A percentile compares a stretch with the other conserved stretches of the same genome.
Conservation (phyloP, 1,140 invertebrate species). For the Chelonus insularis region DNA sequence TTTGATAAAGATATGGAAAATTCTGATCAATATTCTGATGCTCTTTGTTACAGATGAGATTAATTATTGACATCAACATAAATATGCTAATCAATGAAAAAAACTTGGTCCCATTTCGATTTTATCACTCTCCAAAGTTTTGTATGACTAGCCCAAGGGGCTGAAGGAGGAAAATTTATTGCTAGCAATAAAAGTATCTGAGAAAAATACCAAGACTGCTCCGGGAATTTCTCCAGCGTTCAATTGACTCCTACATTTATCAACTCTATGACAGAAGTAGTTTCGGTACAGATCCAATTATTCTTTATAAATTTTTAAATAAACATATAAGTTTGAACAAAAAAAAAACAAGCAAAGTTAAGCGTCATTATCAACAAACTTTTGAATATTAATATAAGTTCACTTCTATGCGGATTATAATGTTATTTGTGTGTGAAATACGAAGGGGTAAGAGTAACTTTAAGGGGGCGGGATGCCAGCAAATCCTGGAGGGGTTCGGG, state of each 20-base stretch:
- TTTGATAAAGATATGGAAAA: no score
- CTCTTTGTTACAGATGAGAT: no score
- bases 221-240: neutral
- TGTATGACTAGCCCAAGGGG: no score
- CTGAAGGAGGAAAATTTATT: conserved; percentile 3
- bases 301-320: neutral
- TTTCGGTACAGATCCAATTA: neutral
- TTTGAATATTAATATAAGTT: neutral
- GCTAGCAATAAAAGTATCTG: conserved; percentile 15
- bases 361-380: neutral
- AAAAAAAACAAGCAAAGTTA: neutral
- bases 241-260: conserved; percentile 14
- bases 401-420: conserved; percentile 7
- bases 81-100: no score
- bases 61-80: no score
- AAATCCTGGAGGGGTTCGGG: conserved; percentile 41
- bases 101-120: no score
- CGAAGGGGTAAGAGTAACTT: conserved; percentile 6
- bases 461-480: conserved; percentile 25
- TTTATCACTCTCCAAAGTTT: no score
- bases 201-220: conserved; percentile 4
- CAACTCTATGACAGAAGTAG: neutral
- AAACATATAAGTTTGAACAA: neutral
- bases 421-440: conserved; percentile 9
- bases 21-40: no score